A percentile compares a stretch with the other conserved stretches of the same genome.
Evolutionary conservation across 2,113 vertebrate genomes (phyloP).

Genomic region (Eulacestoma nigropectus): DNA sequence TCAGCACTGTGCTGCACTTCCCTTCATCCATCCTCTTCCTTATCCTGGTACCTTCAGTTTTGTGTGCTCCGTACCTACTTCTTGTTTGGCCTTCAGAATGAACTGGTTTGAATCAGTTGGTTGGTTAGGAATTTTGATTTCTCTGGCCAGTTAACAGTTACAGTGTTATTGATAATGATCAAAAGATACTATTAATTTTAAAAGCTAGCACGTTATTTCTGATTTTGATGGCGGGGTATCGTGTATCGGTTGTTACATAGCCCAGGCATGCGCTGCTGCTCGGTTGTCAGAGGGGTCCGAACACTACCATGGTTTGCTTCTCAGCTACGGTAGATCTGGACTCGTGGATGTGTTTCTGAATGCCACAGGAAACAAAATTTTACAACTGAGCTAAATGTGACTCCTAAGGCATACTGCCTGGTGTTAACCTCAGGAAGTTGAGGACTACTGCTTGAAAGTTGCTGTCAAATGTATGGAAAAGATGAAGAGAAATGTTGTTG

Average conservation of each 20-base stretch:
- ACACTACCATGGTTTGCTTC: not conserved
- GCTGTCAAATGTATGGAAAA: not conserved
- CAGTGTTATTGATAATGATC: not conserved
- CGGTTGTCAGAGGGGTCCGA: not conserved
- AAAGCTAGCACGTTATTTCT: not conserved
- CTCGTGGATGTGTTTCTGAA: not conserved
- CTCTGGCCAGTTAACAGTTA: not conserved
- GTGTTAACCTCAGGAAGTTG: not conserved
- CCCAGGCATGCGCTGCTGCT: rapidly evolving
- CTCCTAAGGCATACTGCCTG: not conserved
- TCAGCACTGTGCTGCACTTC: not conserved
- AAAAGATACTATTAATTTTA: not conserved
- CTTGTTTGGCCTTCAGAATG: not conserved
- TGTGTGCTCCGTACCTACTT: not conserved
- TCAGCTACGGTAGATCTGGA: not conserved
- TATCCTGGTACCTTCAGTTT: not conserved
- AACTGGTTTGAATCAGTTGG: not conserved
- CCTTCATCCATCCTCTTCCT: not conserved
- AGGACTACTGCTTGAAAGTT: not conserved
- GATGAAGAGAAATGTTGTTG: not conserved
- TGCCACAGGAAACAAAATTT: not conserved
- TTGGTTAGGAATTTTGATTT: not conserved
- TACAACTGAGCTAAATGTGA: not conserved
- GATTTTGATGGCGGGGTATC: rapidly evolving
- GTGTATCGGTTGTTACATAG: rapidly evolving